phyloP scores from a whole-genome alignment of 2,888 invertebrate genomes.

The Cynaeus angustus region DNA sequence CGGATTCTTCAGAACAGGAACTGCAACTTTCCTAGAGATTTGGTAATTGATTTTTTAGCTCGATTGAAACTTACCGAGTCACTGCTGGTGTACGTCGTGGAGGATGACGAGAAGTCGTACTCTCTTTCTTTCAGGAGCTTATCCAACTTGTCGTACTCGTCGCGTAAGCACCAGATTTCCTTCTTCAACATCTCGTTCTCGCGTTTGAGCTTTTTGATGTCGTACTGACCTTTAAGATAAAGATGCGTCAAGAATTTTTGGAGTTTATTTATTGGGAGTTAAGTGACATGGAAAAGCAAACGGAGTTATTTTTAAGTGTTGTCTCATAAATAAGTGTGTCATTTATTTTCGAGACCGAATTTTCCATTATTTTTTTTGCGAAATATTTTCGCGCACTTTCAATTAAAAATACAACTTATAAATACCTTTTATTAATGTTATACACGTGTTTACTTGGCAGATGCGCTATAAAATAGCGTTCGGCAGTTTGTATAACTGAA shows the following conservation, averaged over 20 bases:
- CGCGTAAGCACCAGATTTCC: constrained; percentile 90
- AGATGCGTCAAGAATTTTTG: no score
- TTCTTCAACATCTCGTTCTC: constrained; percentile 91
- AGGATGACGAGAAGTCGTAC: constrained; percentile 69
- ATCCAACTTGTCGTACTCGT: constrained; percentile 91
- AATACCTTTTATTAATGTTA: constrained; percentile 1
- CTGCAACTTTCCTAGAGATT: constrained; percentile 65
- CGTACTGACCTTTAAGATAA: constrained; percentile 81
- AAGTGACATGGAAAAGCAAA: no score
- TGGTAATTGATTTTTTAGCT: background rate
- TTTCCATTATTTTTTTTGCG: no score
- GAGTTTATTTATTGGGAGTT: no score
- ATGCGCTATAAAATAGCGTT: background rate
- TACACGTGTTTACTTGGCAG: background rate
- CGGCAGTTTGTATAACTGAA: background rate
- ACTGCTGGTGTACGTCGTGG: constrained; percentile 76
- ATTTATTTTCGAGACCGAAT: no score
- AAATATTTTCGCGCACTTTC: no score
- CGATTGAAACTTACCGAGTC: constrained; percentile 68
- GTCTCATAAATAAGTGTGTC: no score
- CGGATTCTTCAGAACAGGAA: constrained; percentile 69
- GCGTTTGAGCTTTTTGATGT: constrained; percentile 89
- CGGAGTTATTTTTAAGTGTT: no score
- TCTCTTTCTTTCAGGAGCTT: constrained; percentile 80
- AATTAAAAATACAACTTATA: background rate